Evolutionary conservation across 2,888 invertebrate species (phyloP).

Genomic region (Timandra comae): DNA sequence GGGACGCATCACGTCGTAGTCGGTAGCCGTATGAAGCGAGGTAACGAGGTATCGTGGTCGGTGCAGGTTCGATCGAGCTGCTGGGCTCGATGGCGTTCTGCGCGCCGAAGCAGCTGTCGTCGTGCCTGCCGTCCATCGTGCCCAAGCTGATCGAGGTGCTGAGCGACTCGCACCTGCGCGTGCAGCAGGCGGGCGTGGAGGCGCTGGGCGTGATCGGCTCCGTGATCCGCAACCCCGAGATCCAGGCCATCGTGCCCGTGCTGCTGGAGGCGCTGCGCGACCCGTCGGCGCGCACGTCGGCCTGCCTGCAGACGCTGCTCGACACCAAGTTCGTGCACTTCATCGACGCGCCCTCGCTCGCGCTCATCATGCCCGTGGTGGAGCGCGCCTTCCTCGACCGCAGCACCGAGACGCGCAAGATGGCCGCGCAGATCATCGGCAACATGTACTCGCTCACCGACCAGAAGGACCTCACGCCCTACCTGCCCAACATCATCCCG

Average conservation of each 20-base stretch:
- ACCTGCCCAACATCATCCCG: conserved; percentile 96
- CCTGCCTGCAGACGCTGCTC: conserved; percentile 93
- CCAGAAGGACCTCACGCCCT: conserved; percentile 98
- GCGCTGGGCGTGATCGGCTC: conserved; percentile 97
- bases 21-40: no score
- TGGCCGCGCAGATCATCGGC: conserved; percentile 99
- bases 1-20: no score
- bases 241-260: conserved; percentile 93
- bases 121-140: conserved; percentile 98
- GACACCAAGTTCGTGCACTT: conserved; percentile 99
- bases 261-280: conserved; percentile 95
- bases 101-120: conserved; percentile 98
- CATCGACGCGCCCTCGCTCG: conserved; percentile 98
- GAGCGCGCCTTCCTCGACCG: conserved; percentile 98
- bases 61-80: conserved; percentile 91
- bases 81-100: conserved; percentile 99
- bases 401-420: conserved; percentile 98
- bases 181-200: conserved; percentile 97
- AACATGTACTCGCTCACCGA: conserved; percentile 99
- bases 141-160: conserved; percentile 97
- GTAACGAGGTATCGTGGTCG: no score
- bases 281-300: conserved; percentile 95
- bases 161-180: conserved; percentile 97
- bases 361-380: conserved; percentile 99
- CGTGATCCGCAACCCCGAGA: conserved; percentile 98